These are phyloP conservation scores for Centruroides sculpturatus DNA, from an alignment of 1,140 invertebrate genomes.

Conservation along the genomic window DNA sequence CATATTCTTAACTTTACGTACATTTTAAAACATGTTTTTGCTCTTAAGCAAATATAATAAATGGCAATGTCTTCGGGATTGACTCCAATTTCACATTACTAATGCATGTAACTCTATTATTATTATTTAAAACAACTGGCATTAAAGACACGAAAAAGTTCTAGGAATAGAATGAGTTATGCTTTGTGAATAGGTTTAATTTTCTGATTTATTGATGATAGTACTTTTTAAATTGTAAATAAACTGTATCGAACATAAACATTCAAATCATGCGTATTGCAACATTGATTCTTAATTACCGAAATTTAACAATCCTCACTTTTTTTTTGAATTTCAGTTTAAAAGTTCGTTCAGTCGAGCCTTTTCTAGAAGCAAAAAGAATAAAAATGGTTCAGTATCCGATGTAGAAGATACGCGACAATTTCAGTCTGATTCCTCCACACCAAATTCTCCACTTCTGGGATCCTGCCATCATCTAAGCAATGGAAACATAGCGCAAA, in stretches of 20 bases:
- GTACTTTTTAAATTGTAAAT: background rate
- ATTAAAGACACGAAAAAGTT: too few species aligned
- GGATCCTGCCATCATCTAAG: slow-evolving; percentile 19
- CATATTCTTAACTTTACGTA: too few species aligned
- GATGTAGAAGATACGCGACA: slow-evolving; percentile 39
- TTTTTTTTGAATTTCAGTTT: slow-evolving; percentile 40
- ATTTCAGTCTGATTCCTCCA: slow-evolving; percentile 1
- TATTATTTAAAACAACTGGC: too few species aligned
- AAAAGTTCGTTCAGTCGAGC: slow-evolving; percentile 94
- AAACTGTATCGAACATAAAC: background rate
- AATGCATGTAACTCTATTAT: too few species aligned
- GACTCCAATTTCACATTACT: too few species aligned
- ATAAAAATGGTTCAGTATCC: slow-evolving; percentile 43
- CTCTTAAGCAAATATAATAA: too few species aligned
- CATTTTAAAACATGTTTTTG: too few species aligned
- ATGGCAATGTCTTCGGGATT: too few species aligned
- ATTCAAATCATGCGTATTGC: background rate
- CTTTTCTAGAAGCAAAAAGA: slow-evolving; percentile 65
- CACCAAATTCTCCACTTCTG: slow-evolving; percentile 20
- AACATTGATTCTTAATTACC: too few species aligned
- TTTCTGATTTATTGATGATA: too few species aligned
- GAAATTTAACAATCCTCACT: background rate
- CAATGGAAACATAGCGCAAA: background rate
- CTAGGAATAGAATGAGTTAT: too few species aligned
- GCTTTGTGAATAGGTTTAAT: too few species aligned